Conservation (phyloP, 2,797 vertebrate species). For the Ctenopoma multispine region DNA sequence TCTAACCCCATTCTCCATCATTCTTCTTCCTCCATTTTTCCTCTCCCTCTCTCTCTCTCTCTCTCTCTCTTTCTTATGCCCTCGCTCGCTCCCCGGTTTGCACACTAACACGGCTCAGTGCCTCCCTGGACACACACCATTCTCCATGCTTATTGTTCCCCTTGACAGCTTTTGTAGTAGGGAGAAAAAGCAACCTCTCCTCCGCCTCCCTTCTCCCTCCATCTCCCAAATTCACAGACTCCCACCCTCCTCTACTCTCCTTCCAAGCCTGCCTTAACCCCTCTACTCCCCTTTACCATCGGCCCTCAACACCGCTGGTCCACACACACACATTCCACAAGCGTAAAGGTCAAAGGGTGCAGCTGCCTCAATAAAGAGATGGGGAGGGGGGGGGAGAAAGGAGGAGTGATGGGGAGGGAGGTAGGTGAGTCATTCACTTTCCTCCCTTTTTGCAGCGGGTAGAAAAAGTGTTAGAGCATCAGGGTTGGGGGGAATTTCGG, state of each 20-base stretch:
- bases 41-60: no score
- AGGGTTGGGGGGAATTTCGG: conserved; percentile 20
- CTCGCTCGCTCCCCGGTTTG: conserved; percentile 69
- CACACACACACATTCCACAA: conserved; percentile 77
- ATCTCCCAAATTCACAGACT: conserved; percentile 60
- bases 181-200: conserved; percentile 78
- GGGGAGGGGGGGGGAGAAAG: conserved; percentile 55
- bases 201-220: conserved; percentile 49
- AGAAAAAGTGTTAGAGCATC: conserved; percentile 62
- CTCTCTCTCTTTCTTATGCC: conserved; percentile 42
- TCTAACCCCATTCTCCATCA: conserved; percentile 43
- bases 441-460: conserved; percentile 65
- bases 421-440: conserved; percentile 79
- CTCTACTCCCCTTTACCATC: conserved; percentile 43
- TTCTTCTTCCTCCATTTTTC: conserved; percentile 27
- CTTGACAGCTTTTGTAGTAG: conserved; percentile 85
- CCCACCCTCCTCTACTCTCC: conserved; percentile 23
- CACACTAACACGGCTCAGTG: conserved; percentile 84
- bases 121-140: conserved; percentile 84
- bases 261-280: conserved; percentile 54
- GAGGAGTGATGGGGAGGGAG: conserved; percentile 50
- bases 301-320: conserved; percentile 48
- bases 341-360: conserved; percentile 86
- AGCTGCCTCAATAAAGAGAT: conserved; percentile 85
- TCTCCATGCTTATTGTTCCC: conserved; percentile 83